phyloP scores from a whole-genome alignment of 2,797 vertebrate species.

The Falco peregrinus region DNA sequence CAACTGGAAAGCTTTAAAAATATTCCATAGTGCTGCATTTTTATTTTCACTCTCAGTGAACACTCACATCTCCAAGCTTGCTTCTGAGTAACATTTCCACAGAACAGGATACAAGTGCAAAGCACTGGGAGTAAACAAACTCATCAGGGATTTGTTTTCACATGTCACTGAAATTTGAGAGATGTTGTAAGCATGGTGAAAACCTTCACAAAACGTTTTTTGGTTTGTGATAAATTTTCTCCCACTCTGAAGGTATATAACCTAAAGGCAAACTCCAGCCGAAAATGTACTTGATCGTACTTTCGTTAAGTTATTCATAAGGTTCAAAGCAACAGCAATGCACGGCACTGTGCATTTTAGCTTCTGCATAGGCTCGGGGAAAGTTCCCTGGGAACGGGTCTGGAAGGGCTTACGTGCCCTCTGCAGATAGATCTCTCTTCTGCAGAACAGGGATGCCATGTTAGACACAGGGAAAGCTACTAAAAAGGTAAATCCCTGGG shows the following conservation, averaged over 20 bases:
- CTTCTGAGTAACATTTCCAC: background rate
- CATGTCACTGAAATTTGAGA: background rate
- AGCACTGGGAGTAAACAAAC: background rate
- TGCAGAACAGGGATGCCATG: background rate
- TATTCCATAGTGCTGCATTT: background rate
- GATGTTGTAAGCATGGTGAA: background rate
- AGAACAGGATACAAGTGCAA: background rate
- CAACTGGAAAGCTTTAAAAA: background rate
- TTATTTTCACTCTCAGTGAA: background rate
- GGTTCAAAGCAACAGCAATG: background rate
- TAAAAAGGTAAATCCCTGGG: background rate
- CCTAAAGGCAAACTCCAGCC: background rate
- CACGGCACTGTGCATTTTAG: background rate
- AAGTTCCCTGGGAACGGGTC: background rate
- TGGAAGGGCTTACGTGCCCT: background rate
- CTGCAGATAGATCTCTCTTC: background rate
- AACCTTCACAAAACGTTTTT: background rate
- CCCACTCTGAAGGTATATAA: background rate
- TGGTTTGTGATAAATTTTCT: background rate
- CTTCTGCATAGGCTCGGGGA: background rate
- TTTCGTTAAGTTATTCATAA: background rate
- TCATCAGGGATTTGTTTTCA: background rate
- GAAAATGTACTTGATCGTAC: background rate
- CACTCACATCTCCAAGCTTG: background rate
- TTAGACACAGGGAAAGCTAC: background rate